A percentile compares a stretch with the other conserved stretches of the same genome.
Evolutionary conservation across 2,797 vertebrate genomes (phyloP).

Genomic region (Poeciliopsis gracilis): DNA sequence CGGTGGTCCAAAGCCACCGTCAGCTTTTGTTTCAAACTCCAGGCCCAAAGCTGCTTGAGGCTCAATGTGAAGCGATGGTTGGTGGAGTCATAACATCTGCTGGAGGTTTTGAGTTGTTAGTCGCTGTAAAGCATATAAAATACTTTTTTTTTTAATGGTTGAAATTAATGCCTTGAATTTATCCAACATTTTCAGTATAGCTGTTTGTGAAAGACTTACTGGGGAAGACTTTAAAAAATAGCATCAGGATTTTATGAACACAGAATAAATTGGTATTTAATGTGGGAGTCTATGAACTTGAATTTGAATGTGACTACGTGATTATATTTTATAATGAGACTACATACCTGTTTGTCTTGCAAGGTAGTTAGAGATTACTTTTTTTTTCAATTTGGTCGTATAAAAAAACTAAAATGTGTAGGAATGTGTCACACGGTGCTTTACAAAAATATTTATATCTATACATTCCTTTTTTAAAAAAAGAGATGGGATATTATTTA

Average conservation of each 20-base stretch:
- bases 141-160: no score
- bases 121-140: neutral
- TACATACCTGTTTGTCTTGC: neutral
- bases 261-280: neutral
- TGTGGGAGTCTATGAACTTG: neutral
- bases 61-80: neutral
- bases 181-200: neutral
- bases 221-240: neutral
- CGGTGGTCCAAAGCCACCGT: neutral
- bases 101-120: neutral
- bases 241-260: neutral
- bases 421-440: neutral
- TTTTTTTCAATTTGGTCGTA: neutral
- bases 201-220: neutral
- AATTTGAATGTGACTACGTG: neutral
- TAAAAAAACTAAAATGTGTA: neutral
- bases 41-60: neutral
- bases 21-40: neutral
- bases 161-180: no score
- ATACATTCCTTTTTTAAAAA: no score
- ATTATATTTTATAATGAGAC: neutral
- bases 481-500: no score
- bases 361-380: no score
- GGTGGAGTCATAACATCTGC: neutral
- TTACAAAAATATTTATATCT: neutral